Evolutionary conservation across 2,113 vertebrate genomes (phyloP), one percentile per base, ranked within the genome.

Genomic region (Gorsachius goisagi): DNA sequence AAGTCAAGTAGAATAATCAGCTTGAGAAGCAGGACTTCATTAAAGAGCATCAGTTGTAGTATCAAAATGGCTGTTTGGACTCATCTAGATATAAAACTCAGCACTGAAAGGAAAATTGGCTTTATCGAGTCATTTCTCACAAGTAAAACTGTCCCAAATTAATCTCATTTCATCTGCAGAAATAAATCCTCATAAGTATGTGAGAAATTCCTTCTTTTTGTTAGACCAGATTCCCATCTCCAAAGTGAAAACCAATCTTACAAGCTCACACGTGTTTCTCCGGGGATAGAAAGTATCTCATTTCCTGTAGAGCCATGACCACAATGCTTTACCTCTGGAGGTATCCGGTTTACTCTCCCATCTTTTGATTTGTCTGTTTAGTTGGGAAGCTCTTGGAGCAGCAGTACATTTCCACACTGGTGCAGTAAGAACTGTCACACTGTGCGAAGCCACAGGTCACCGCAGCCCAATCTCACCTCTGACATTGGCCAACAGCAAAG

Each of bases 261-360:
- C 19, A 75, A 39, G 35, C 28, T 33, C 23, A 5, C 2, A 53
- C 3, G 1, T 45, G 52, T 50, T 74, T 72, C 22, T 60, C 50
- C 37, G 37, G 41, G 35, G 0, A 7, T 20, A 32, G 27, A 12
- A 12, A 0, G 2, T 8, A 55, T 19, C 12, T 69, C 2, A 0
- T 20, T 81, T 62, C 37, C 35, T 30, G 19, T 9, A 39, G 21
- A 73, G 19, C 21, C 30, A 30, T 12, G 12, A 56, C 7, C 27
- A 41, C 13, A 47, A 44, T 26, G 32, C 35, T 14, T 30, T n/a
- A 12, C 37, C 14, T 80, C 67, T 9, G 0, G 9, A 41, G 49
- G n/a, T 27, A 44, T 19, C 39, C 32, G 11, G 7, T 76, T 44
- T 56, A 50, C 26, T 23, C 16, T 44, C 24, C 27, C 17, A 18